phyloP scores from a whole-genome alignment of 2,113 vertebrate species.

The Melozone crissalis region DNA sequence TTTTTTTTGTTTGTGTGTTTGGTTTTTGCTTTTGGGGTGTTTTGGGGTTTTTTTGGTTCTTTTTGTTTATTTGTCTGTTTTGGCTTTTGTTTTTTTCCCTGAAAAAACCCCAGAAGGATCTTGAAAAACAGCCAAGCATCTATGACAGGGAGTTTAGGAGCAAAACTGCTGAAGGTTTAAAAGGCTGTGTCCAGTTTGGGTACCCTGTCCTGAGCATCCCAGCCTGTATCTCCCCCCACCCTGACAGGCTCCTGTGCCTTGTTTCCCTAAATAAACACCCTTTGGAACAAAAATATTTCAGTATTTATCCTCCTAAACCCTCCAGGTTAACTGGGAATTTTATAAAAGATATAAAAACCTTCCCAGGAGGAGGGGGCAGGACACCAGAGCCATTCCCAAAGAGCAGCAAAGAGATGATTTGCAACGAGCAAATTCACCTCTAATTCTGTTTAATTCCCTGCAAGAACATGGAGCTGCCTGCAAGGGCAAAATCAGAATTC shows the following conservation, averaged over 20 bases:
- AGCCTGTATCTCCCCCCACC: neutral
- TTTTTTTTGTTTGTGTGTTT: no score
- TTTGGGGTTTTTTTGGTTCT: no score
- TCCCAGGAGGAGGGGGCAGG: neutral
- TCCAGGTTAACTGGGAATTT: neutral
- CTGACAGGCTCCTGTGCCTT: fast-evolving
- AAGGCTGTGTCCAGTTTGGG: neutral
- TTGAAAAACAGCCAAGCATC: neutral
- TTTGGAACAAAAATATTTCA: neutral
- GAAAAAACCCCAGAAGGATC: fast-evolving
- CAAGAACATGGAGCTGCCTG: neutral
- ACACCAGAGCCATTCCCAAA: fast-evolving
- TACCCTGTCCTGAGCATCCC: neutral
- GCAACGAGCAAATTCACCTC: neutral
- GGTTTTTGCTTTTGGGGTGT: no score
- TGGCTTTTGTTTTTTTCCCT: neutral
- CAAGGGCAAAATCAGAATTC: neutral
- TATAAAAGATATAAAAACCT: neutral
- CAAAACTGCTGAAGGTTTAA: neutral
- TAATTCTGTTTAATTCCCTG: neutral
- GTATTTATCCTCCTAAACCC: neutral
- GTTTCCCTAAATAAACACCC: neutral
- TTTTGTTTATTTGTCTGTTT: no score
- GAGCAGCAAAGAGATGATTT: neutral
- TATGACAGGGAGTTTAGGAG: neutral